Base-by-base conservation (phyloP, 1,140 invertebrate species). In the Atopsyche davidsoni region DNA sequence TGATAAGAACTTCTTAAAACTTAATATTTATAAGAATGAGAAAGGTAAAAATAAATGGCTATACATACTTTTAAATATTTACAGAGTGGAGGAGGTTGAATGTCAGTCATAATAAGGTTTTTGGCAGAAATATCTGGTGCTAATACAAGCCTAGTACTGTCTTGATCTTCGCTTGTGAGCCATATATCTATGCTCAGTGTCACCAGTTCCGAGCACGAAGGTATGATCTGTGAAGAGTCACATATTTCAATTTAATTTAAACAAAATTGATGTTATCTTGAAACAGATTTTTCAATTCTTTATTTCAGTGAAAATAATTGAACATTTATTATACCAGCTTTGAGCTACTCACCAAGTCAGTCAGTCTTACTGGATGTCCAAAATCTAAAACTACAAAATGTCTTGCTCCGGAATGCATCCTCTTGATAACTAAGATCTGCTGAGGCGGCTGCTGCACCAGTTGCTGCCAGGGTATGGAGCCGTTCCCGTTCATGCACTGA, bases 351-450 rank as follows among this genome's bases (percentile, higher is more conserved):
- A 78, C 74, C 50, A 96, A 70, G 66, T 96, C 93, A 1, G 91
- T 96, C 3, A 96, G 75, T 1, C 91, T 67, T 35, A 94, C 73
- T 2, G 87, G 81, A 52, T 85, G 80, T 16, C 91, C 90, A 69
- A 96, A 93, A 70, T 96, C 92, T 10, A 96, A 71, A 7, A 91
- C 87, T 35, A 95, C 88, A 72, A 90, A 94, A 50, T 91, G 76
- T 11, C 85, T 69, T 28, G 89, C 89, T 57, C 85, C 89, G 16
- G 89, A 91, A 70, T 93, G 88, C 86, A 95, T 92, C 53, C 90
- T 76, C 64, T 96, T 91, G 34, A 96, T 89, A n/a, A 94, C 83
- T 39, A 94, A 78, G 57, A 86, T 86, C 61, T 90, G 86, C 49
- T 89, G 86, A 16, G 86, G 81, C 17, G 87, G 85, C 44, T 84